Conservation (phyloP, 2,888 invertebrate species). For the Tetrapedia diversipes region DNA sequence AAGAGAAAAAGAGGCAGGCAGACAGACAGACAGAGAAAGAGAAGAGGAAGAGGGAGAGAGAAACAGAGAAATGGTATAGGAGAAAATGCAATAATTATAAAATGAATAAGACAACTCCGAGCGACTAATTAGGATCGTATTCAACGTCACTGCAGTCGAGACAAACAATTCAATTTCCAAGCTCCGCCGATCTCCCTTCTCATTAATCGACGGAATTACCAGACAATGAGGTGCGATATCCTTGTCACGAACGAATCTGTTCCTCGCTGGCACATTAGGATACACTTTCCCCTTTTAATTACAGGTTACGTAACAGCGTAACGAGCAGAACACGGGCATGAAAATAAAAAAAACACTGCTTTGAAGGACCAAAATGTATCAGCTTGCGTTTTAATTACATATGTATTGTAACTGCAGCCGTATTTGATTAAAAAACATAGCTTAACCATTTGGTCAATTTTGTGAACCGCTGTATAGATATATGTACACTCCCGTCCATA, state of each 20-base stretch:
- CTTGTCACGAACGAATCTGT: conserved; percentile 10
- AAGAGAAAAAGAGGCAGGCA: no score
- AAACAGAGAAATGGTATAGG: neutral
- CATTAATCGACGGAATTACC: conserved; percentile 38
- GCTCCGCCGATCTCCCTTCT: conserved; percentile 18
- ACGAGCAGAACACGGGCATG: no score
- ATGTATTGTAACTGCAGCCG: no score
- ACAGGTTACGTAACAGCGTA: neutral
- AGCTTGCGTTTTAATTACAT: no score
- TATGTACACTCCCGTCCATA: no score
- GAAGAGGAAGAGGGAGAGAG: no score
- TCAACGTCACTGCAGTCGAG: conserved; percentile 46
- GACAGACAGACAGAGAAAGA: no score
- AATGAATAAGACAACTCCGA: conserved; percentile 31
- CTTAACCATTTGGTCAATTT: no score
- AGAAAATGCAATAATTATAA: conserved; percentile 47
- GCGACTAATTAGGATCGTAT: conserved; percentile 49
- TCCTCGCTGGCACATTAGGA: neutral
- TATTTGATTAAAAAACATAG: no score
- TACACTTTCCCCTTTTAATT: neutral
- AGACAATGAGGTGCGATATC: conserved; percentile 40
- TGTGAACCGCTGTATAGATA: no score
- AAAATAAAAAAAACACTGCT: neutral
- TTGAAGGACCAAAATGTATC: no score
- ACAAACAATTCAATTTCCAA: conserved; percentile 61